Base-by-base conservation (phyloP, 2,113 vertebrate genomes). In the Thalassarche chlororhynchos region DNA sequence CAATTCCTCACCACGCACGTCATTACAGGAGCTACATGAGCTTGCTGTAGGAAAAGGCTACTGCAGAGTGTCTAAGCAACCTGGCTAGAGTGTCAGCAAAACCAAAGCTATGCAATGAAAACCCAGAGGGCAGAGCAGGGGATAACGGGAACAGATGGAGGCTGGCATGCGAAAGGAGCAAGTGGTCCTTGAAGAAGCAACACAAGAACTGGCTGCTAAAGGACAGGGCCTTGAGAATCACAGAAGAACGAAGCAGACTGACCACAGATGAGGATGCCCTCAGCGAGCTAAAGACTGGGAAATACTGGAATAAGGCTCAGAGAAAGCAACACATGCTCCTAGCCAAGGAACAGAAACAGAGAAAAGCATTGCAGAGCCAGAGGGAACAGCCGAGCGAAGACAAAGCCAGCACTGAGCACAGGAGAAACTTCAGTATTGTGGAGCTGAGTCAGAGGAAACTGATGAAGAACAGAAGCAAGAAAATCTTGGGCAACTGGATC, bases 391-490 rank as follows among this genome's bases (percentile, higher is more conserved):
- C 72, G 23, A 93, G 93, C 6, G 25, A 57, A 77, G 17, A 88
- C 46, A 60, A 40, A 75, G 34, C 94, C 25, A 90, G 97, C 25
- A 94, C 97, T 17, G 34, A 55, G n/a, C 34, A 57, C 49, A 51
- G 64, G 20, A 64, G 55, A 57, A 38, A 57, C 42, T n/a, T n/a
- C 95, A 97, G 70, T 60, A 96, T 98, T 6, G 92, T 98, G 86
- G 98, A 98, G 95, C 93, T 98, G 74, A 98, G 98, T 95, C 98
- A 98, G 86, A 98, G 96, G 90, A 98, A 98, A 86, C 97, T 4
- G 38, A 60, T 40, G 52, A 66, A 44, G 51, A 68, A 47, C 17
- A 61, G 68, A 69, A 69, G n/a, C 26, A 69, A 55, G 54, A 87
- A 42, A 51, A 42, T 44, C 49, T 29, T 51, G 70, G 84, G 57